Evolutionary conservation across 2,888 invertebrate genomes (phyloP), one percentile per base, ranked within the genome.

Genomic region (Hemicrepidius hirtus): DNA sequence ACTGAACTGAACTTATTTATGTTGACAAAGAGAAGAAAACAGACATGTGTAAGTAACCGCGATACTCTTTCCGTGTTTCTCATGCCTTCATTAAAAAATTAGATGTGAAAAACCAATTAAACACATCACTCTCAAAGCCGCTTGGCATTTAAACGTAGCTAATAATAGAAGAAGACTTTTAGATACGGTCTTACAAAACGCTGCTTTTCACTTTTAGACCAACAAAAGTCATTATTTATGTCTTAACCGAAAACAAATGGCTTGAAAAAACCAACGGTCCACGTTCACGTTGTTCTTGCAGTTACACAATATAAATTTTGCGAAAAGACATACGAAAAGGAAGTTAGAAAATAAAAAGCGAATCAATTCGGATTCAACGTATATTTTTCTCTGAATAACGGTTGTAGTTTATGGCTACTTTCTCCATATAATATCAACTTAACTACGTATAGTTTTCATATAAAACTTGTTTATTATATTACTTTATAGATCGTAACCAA

Each of bases 21-120:
- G 49, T 44, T 24, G 13, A 37, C 57, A 57, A 49, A 46, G 13
- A 57, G 4, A 16, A 35, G 46, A 49, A 57, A n/a, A 41, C 32
- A 40, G 55, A 55, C 66, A 40, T 55, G 12, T 21, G 40, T 55
- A 55, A 41, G 40, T 44, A 41, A 53, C 66, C 32, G 53, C 20
- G 49, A 35, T 50, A 37, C 21, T 64, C 12, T 40, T 40, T 59
- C 46, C 35, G 12, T 28, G 18, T 28, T 66, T 44, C 12, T 12
- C 32, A 13, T 57, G 66, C 37, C 66, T 60, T 50, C 60, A 68
- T 68, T 68, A 50, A 68, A 59, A 59, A 68, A 40, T 68, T 68
- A 53, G 46, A 44, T 49, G 68, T 68, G 50, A 50, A 68, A 68
- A 60, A 68, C 60, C 50, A 68, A 68, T 68, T 68, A 68, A 68